Conservation (phyloP, 2,797 vertebrate species). For the Eidolon dupreanum region DNA sequence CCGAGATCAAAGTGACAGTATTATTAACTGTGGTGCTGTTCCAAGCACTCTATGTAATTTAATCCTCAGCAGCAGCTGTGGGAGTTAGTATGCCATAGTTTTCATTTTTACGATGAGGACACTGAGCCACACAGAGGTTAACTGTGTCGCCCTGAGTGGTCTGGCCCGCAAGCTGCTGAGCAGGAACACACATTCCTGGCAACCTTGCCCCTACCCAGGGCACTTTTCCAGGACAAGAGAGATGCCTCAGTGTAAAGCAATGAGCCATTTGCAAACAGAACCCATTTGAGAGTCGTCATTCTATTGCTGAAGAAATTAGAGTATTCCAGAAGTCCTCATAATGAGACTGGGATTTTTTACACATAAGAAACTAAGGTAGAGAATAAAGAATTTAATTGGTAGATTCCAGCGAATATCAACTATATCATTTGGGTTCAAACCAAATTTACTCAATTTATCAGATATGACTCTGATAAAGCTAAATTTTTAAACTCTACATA, state of each 20-base stretch:
- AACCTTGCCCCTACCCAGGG: accelerated
- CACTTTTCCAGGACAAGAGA: not conserved
- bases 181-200: not conserved
- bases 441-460: not conserved
- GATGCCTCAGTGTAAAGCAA: not conserved
- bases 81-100: not conserved
- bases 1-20: not conserved
- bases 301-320: not conserved
- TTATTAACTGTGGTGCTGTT: not conserved
- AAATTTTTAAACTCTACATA: not conserved
- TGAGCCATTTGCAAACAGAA: not conserved
- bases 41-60: not conserved
- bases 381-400: not conserved
- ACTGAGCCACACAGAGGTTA: not conserved
- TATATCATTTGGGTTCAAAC: not conserved
- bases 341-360: not conserved
- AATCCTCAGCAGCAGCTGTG: not conserved
- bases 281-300: not conserved
- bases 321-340: not conserved
- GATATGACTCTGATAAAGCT: not conserved
- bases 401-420: not conserved
- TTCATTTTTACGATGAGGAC: not conserved
- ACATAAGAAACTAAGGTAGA: not conserved
- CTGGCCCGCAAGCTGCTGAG: not conserved
- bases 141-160: not conserved